phyloP scores from a whole-genome alignment of 2,888 invertebrate species.

The Molorchus minor region DNA sequence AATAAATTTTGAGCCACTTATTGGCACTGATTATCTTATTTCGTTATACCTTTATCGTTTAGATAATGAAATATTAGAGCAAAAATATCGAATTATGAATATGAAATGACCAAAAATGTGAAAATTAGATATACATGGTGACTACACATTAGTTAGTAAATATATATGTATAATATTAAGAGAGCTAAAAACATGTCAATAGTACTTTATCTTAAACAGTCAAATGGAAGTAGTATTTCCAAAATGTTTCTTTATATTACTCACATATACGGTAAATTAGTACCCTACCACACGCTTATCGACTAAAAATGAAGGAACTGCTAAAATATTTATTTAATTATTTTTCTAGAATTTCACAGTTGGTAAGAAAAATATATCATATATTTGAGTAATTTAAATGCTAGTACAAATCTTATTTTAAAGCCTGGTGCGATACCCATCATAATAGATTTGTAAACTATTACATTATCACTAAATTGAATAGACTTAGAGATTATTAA shows the following conservation, averaged over 20 bases:
- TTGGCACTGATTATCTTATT: conserved; percentile 38
- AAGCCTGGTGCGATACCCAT: conserved; percentile 48
- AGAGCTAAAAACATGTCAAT: conserved; percentile 58
- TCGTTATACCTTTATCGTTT: conserved; percentile 33
- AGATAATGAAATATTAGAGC: conserved; percentile 36
- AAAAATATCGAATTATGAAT: conserved; percentile 46
- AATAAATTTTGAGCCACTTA: conserved; percentile 26
- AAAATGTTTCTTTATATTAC: conserved; percentile 35
- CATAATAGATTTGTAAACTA: conserved; percentile 48
- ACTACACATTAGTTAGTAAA: conserved; percentile 51
- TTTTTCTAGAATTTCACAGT: conserved; percentile 4
- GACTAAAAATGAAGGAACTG: neutral
- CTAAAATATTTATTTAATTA: neutral
- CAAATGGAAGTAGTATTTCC: conserved; percentile 53
- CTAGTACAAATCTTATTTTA: conserved; percentile 44
- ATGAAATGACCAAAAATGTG: conserved; percentile 48
- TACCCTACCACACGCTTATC: neutral
- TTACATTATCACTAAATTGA: conserved; percentile 31
- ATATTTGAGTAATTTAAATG: conserved; percentile 34
- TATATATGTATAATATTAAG: conserved; percentile 51
- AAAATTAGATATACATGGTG: conserved; percentile 52
- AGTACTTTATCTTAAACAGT: conserved; percentile 55
- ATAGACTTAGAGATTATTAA: neutral
- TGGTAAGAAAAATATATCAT: conserved; percentile 27
- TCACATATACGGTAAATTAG: conserved; percentile 13